phyloP scores from a whole-genome alignment of 2,797 vertebrate genomes.

The Pangasius mekongensis region DNA sequence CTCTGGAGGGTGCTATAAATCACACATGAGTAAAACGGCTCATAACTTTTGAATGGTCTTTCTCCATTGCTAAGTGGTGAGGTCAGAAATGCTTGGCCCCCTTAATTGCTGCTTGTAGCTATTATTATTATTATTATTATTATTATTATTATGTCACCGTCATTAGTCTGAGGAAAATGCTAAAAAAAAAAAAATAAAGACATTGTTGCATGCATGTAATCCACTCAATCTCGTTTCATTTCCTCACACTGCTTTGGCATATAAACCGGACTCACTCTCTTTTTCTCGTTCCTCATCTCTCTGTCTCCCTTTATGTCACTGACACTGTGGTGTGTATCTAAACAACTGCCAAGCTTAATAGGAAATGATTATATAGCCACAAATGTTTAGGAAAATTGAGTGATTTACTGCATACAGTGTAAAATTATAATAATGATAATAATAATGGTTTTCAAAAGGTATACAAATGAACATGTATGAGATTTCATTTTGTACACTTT shows the following conservation, averaged over 20 bases:
- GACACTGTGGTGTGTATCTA: background rate
- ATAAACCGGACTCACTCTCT: background rate
- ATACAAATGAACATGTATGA: background rate
- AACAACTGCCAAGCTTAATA: background rate
- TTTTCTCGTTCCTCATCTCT: background rate
- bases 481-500: background rate
- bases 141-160: too few species aligned
- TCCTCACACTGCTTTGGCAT: background rate
- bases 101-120: too few species aligned
- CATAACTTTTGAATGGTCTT: too few species aligned
- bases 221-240: background rate
- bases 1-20: too few species aligned
- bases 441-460: background rate
- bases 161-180: too few species aligned
- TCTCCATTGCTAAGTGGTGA: too few species aligned
- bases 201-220: too few species aligned
- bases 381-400: background rate
- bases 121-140: too few species aligned
- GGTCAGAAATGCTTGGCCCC: too few species aligned
- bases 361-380: background rate
- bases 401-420: background rate
- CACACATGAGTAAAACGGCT: too few species aligned
- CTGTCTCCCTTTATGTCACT: background rate
- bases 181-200: too few species aligned
- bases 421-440: background rate